These are phyloP conservation scores for Echeneis naucrates DNA, from an alignment of 2,797 vertebrate genomes.

Conservation along the genomic window DNA sequence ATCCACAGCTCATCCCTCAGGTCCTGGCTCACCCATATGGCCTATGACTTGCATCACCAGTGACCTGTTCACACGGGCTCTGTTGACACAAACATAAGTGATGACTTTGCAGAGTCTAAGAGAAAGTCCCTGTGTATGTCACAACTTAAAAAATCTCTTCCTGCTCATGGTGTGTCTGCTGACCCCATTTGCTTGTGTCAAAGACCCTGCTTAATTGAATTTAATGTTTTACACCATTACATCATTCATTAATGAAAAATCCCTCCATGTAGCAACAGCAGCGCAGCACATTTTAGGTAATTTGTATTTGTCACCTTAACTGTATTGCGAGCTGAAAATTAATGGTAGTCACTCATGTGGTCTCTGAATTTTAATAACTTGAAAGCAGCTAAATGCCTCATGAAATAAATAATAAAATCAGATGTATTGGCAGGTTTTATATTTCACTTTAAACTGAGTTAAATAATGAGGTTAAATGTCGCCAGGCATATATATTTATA, in stretches of 20 bases:
- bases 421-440: too few relatives aligned
- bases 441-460: too few relatives aligned
- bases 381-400: not conserved
- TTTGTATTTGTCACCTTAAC: not conserved
- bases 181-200: conserved; percentile 7
- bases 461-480: not conserved
- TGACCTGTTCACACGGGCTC: not conserved
- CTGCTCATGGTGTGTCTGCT: not conserved
- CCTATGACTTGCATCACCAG: conserved; percentile 24
- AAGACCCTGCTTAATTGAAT: not conserved
- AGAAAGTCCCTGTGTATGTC: not conserved
- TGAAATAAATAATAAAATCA: not conserved
- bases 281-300: not conserved
- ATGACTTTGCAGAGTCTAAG: conserved; percentile 22
- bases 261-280: not conserved
- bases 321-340: not conserved
- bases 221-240: conserved; percentile 2
- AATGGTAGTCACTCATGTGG: not conserved
- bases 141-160: conserved; percentile 3
- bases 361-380: too few relatives aligned
- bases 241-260: conserved; percentile 1
- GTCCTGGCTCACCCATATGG: conserved; percentile 43
- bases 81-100: conserved; percentile 33
- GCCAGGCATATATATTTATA: too few relatives aligned
- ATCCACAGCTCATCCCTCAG: conserved; percentile 37